Base-by-base conservation (phyloP, 2,113 vertebrate species). In the Lepus timidus region DNA sequence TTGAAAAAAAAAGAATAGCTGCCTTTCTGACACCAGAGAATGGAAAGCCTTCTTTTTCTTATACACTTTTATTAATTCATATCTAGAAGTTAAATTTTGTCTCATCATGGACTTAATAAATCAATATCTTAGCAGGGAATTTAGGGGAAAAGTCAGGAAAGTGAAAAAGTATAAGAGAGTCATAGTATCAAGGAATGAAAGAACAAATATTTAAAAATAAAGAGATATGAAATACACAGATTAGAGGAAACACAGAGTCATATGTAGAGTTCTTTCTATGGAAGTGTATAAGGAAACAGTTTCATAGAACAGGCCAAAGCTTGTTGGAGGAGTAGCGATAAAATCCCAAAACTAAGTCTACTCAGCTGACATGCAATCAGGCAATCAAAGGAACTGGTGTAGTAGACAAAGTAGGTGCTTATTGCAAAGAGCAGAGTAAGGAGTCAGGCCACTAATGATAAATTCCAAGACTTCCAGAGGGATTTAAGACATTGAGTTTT, bases 21-120 rank as follows among this genome's bases (percentile, higher is more conserved):
- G 27, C 89, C 8, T 85, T 90, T 95, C 44, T 83, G 93, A 82
- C 90, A 92, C 58, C 70, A 73, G 20, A 82, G 9, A 31, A 70
- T n/a, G 16, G 17, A 71, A 80, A 64, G 6, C 16, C 73, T 92
- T 87, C 5, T 65, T 93, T 92, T 73, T 10, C 31, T 89, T 93
- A 2, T 68, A 64, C 36, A 22, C 19, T 93, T 22, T 94, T 92
- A 62, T 84, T 82, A 95, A 92, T 94, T 93, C 62, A 95, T 20
- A 91, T 55, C 9, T 55, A 84, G 49, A 95, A 93, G n/a, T 91
- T 81, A 73, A 88, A 82, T 44, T 44, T 58, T n/a, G 17, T 71
- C 4, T 73, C 78, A 88, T 81, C 86, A 83, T 68, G 58, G 88
- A 74, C 44, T 87, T 93, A 64, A 80, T 94, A n/a, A 79, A 86